These are phyloP conservation scores for Tigriopus californicus DNA, from an alignment of 2,888 invertebrate species.

Conservation along the genomic window DNA sequence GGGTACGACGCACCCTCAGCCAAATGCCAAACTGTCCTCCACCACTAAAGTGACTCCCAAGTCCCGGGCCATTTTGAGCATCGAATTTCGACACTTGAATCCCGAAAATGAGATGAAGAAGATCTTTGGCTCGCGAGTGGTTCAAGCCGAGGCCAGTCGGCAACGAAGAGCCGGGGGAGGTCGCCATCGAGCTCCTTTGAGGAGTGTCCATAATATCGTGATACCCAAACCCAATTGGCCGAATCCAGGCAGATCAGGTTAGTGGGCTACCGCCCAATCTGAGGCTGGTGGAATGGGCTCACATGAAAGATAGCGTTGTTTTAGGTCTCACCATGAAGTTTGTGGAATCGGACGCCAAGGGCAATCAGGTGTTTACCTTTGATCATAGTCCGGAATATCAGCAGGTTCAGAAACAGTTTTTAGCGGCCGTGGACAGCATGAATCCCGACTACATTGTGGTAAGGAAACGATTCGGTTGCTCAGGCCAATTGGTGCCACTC, in stretches of 20 bases:
- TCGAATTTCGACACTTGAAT: conserved; percentile 42
- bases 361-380: conserved; percentile 45
- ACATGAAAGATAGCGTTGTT: no score
- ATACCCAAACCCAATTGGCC: conserved; percentile 47
- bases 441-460: conserved; percentile 58
- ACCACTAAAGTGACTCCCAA: neutral
- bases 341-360: conserved; percentile 33
- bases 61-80: conserved; percentile 1
- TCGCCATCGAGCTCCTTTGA: neutral
- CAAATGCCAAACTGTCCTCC: neutral
- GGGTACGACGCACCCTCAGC: conserved; percentile 31
- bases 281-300: no score
- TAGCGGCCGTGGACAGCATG: conserved; percentile 54
- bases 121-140: conserved; percentile 46
- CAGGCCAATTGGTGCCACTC: neutral
- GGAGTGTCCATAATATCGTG: conserved; percentile 28
- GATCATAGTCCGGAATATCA: conserved; percentile 55
- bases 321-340: conserved; percentile 44
- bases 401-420: conserved; percentile 49
- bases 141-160: neutral
- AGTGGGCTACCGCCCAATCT: no score
- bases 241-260: conserved; percentile 49
- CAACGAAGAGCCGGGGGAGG: neutral
- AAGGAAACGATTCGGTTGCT: no score
- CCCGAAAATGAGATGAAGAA: conserved; percentile 58